phyloP scores from a whole-genome alignment of 2,113 vertebrate genomes.

The Pelecanus crispus region DNA sequence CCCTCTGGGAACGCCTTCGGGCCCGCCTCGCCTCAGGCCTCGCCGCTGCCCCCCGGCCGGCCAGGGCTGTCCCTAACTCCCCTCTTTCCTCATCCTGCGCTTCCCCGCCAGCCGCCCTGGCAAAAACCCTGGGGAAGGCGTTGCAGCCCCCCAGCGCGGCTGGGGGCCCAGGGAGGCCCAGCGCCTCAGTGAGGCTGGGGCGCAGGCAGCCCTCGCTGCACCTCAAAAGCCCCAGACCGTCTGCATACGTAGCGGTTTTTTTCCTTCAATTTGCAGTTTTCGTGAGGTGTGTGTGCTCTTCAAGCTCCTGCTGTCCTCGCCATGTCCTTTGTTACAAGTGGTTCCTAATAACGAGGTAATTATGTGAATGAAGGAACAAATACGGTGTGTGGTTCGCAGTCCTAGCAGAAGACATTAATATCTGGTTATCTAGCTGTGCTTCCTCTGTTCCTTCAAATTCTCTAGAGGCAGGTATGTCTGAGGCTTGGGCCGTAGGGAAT shows the following conservation, averaged over 20 bases:
- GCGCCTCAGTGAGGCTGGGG: accelerated
- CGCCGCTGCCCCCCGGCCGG: accelerated
- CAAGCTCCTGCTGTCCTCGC: background rate
- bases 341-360: background rate
- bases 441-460: background rate
- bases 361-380: background rate
- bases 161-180: accelerated
- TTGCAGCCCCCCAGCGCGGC: accelerated
- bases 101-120: background rate
- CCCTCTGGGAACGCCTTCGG: no score
- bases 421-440: background rate
- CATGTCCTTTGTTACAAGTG: accelerated
- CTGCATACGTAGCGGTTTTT: accelerated
- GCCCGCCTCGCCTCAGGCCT: background rate
- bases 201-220: accelerated
- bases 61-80: accelerated
- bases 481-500: background rate
- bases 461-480: background rate
- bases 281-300: accelerated
- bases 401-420: accelerated
- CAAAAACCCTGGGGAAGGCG: accelerated
- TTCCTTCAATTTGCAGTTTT: background rate
- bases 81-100: accelerated
- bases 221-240: accelerated
- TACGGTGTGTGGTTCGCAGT: accelerated